Evolutionary conservation across 2,797 vertebrate species (phyloP), one percentile per base, ranked within the genome.

Genomic region (Mergus octosetaceus): DNA sequence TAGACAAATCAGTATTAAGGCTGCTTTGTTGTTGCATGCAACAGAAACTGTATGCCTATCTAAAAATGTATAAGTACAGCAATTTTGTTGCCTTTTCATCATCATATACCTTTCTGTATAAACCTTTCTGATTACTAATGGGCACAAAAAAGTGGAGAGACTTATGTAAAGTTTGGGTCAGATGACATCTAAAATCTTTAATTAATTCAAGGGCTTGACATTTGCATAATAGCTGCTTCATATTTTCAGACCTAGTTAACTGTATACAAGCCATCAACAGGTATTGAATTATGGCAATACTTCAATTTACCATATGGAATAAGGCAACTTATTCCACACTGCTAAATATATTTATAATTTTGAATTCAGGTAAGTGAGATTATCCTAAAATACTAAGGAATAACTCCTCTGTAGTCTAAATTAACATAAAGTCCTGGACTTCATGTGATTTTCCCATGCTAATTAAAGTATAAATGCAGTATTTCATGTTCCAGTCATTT

Each of bases 191-290:
- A 90, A 97, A 96, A 92, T 73, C 49, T 30, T 34, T 47, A 78
- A 94, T 96, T 97, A 90, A 87, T 91, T 95, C 72, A 95, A 96
- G 88, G 57, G 66, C 65, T 66, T 83, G 87, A 88, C 56, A 94
- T 96, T 96, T 97, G 87, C 85, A 91, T 95, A 96, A 95, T 71
- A 92, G 64, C 56, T 87, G 53, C 68, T 84, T 94, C 91, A 91
- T 91, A 72, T 92, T 94, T 97, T 95, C 91, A 95, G 69, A 88
- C 9, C 51, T 49, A 17, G 27, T 95, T 96, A 95, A 91, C 57
- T 90, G 77, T 70, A 94, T 79, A 91, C 45, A 95, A 91, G 57
- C 56, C 41, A 27, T 92, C 80, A 94, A 96, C 10, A 82, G 54
- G 32, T 38, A 91, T 77, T 83, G 86, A 80, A 95, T 94, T 91